phyloP scores from a whole-genome alignment of 2,888 invertebrate genomes.

The Xestobium rufovillosum region DNA sequence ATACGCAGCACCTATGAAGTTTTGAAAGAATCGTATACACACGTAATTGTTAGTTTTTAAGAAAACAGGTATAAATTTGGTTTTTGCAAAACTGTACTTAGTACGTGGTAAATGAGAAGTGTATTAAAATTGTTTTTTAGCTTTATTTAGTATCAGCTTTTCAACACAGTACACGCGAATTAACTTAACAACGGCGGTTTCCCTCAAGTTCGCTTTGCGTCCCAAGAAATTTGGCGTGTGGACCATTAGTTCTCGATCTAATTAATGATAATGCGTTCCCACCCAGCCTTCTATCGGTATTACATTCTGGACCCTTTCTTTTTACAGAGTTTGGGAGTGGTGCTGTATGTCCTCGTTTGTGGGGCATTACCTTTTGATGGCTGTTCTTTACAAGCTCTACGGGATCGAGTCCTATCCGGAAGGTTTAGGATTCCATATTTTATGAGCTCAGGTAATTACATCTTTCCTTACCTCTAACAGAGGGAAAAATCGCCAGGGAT shows the following conservation, averaged over 20 bases:
- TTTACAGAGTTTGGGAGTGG: constrained; percentile 89
- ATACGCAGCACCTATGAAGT: no score
- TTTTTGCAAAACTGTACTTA: no score
- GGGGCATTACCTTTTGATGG: constrained; percentile 96
- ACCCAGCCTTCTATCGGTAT: not conserved
- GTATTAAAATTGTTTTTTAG: no score
- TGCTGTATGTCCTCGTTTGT: constrained; percentile 91
- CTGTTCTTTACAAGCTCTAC: constrained; percentile 80
- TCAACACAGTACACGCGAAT: no score
- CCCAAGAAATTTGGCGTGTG: not conserved
- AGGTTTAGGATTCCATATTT: constrained; percentile 95
- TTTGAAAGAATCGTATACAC: no score
- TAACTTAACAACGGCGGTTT: no score
- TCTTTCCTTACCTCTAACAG: no score
- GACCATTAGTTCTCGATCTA: not conserved
- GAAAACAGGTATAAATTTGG: no score
- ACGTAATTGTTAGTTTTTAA: no score
- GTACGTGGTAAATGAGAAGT: no score
- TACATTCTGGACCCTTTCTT: constrained; percentile 11
- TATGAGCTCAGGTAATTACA: constrained; percentile 94
- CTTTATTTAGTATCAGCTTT: no score
- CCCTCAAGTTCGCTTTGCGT: constrained; percentile 12
- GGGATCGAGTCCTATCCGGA: constrained; percentile 89
- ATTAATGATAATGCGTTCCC: not conserved
- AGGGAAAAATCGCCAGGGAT: no score